These are phyloP conservation scores for Yasuhikotakia modesta DNA, from an alignment of 2,797 vertebrate genomes.

Conservation along the genomic window DNA sequence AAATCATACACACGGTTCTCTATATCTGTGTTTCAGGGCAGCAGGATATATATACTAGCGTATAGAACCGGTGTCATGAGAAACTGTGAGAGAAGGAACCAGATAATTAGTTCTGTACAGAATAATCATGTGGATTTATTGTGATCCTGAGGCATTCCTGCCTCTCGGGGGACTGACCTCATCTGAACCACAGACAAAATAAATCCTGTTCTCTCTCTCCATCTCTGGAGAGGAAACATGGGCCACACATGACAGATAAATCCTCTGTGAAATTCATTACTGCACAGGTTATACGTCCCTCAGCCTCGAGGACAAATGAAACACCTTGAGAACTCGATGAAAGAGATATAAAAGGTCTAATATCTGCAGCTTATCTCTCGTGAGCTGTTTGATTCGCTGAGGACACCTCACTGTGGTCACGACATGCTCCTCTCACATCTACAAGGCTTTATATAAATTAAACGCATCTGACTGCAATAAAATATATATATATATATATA, in stretches of 20 bases:
- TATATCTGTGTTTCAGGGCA: neutral
- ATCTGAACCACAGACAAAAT: slow-evolving; percentile 31
- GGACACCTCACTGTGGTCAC: neutral
- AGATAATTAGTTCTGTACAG: slow-evolving; percentile 13
- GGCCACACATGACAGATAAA: slow-evolving; percentile 5
- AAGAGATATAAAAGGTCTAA: neutral
- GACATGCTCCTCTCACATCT: neutral
- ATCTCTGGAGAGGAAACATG: neutral
- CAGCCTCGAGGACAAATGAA: slow-evolving; percentile 19
- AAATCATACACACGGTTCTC: neutral
- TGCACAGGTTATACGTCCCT: neutral
- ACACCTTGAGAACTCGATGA: neutral
- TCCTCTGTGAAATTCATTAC: slow-evolving; percentile 4
- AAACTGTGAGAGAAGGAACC: neutral
- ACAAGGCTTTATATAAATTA: neutral
- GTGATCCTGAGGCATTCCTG: neutral
- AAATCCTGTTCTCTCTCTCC: slow-evolving; percentile 4
- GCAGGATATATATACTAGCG: slow-evolving; percentile 17
- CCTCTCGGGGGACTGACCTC: neutral
- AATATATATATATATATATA: no score
- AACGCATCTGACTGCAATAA: neutral
- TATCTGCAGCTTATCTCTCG: neutral
- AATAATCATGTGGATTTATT: slow-evolving; percentile 36
- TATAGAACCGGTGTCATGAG: neutral
- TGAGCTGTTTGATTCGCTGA: neutral